Evolutionary conservation across 2,113 vertebrate genomes (phyloP), one percentile per base, ranked within the genome.

Genomic region (Verasper variegatus): DNA sequence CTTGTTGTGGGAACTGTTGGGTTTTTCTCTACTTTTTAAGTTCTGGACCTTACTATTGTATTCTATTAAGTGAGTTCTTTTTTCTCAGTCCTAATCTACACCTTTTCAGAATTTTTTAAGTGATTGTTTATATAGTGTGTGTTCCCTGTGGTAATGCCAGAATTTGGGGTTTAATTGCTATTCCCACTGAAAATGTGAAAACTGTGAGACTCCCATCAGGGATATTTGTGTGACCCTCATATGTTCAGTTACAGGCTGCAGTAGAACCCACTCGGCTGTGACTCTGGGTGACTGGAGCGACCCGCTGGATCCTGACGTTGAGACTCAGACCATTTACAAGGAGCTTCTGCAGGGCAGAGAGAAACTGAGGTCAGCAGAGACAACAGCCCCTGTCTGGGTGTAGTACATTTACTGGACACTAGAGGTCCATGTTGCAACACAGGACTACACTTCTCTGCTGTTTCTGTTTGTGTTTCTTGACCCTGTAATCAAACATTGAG

Each of bases 211-310:
- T 0, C 27, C 5, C 27, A 4, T 10, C 21, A 6, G 56, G 56
- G 31, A 64, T 60, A 4, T 64, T 2, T 64, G 35, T 31, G 7
- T 54, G 15, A n/a, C 45, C 13, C 15, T 51, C 47, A 18, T 51
- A 9, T 18, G 47, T 83, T 70, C 89, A 97, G 96, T 90, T 10
- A 74, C 84, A 3, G 97, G 97, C 13, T 98, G 97, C 91, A 97
- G 97, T 90, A 92, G 94, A 67, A 98, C 96, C 1, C 97, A 97
- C 90, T 94, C 96, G 1, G 95, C 96, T 0, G 95, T 97, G 87
- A 96, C 93, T 4, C 91, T 97, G 52, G 94, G 94, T 0, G 96
- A 98, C 88, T 97, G 97, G 95, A 97, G 94, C 4, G 96, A 98
- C 89, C 97, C 96, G 0, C 88, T 96, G 82, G 96, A 98, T 71